A percentile compares a stretch with the other conserved stretches of the same genome.
phyloP scores from a whole-genome alignment of 2,113 vertebrate genomes.

The Tetrax tetrax region DNA sequence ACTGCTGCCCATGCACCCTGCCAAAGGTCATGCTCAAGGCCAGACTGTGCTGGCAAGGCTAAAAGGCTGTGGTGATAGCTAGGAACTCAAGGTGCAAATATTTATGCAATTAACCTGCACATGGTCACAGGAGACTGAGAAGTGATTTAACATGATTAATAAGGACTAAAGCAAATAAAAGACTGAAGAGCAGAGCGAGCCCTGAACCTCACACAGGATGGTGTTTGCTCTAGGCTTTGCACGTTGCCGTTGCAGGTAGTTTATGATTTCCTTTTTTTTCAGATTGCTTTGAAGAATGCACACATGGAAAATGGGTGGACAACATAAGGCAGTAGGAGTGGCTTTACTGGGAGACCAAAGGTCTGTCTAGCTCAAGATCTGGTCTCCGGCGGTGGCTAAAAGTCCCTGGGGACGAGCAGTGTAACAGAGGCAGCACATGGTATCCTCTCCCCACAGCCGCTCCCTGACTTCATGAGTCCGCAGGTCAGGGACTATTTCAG shows the following conservation, averaged over 20 bases:
- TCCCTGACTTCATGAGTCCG: background rate
- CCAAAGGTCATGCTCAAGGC: background rate
- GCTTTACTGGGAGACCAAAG: background rate
- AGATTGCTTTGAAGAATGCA: background rate
- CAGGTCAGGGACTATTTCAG: background rate
- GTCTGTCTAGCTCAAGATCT: background rate
- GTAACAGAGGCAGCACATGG: background rate
- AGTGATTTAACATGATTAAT: background rate
- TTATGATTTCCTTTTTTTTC: background rate
- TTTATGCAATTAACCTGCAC: background rate
- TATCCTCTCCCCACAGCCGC: background rate
- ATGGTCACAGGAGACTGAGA: background rate
- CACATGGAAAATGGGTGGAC: background rate
- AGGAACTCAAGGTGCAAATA: background rate
- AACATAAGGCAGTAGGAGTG: background rate
- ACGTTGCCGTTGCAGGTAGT: background rate
- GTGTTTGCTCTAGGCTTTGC: background rate
- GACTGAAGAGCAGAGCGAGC: background rate
- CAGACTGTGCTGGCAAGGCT: background rate
- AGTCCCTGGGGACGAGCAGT: background rate
- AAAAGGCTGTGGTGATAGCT: background rate
- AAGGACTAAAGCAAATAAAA: background rate
- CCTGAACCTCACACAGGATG: background rate
- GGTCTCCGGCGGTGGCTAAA: background rate
- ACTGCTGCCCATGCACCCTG: background rate